A percentile compares a stretch with the other conserved stretches of the same genome.
These are phyloP conservation scores for Trissolcus japonicus DNA, from an alignment of 2,888 invertebrate genomes.

Conservation along the genomic window DNA sequence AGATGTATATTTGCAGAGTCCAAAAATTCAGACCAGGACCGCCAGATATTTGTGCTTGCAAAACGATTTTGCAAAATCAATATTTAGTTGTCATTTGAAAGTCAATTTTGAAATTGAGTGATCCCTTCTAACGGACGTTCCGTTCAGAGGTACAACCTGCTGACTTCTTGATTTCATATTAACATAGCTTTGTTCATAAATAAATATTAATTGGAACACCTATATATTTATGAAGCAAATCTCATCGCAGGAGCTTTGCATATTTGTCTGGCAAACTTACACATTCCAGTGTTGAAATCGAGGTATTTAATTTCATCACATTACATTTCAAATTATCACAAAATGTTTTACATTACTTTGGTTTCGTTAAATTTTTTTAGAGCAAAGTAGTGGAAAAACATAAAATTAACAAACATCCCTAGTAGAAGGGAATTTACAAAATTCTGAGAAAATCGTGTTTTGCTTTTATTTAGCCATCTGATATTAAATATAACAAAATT, in stretches of 20 bases:
- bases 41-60: constrained; percentile 9
- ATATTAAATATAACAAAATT: too few species aligned
- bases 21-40: background rate
- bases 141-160: background rate
- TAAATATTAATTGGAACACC: constrained; percentile 20
- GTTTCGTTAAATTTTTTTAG: too few species aligned
- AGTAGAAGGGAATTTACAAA: too few species aligned
- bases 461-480: too few species aligned
- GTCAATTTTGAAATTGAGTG: constrained; percentile 20
- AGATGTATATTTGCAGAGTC: constrained; percentile 3
- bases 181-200: constrained; percentile 20
- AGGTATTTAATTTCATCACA: background rate
- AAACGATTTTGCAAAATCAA: constrained; percentile 29
- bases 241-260: constrained; percentile 1
- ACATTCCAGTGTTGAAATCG: too few species aligned
- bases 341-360: too few species aligned
- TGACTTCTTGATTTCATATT: constrained; percentile 21
- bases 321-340: too few species aligned
- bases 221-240: background rate
- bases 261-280: background rate
- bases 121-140: constrained; percentile 15
- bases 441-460: too few species aligned
- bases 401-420: too few species aligned
- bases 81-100: constrained; percentile 38
- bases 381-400: too few species aligned